Evolutionary conservation across 2,797 vertebrate species (phyloP), one percentile per base, ranked within the genome.

Genomic region (Dendrocincla tyrannina): DNA sequence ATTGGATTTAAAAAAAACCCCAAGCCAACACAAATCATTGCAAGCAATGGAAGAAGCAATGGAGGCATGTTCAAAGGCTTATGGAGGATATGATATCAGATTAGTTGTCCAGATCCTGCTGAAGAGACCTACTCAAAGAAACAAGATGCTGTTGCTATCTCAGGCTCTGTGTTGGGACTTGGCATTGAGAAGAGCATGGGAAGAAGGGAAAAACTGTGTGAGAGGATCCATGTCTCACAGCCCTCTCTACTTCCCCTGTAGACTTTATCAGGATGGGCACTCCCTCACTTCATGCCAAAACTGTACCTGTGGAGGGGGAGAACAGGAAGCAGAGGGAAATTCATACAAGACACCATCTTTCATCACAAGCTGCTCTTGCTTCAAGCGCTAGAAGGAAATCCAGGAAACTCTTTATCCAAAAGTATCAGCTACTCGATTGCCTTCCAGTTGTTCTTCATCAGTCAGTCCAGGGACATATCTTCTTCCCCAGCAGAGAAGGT

Each of bases 391-490:
- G 63, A 82, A 70, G 30, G 7, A 79, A 89, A 47, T 64, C 22
- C 17, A 62, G 62, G 22, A 66, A 82, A 39, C 17, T 44, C 11
- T 58, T 68, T 49, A 50, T 50, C n/a, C 27, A 35, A 53, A 66
- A 79, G 8, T 58, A 67, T 42, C 28, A 91, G 79, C 33, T 62
- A 19, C 32, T 78, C 52, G 9, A 20, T 94, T 77, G 53, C 46
- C n/a, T 77, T 62, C 14, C 13, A 55, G 37, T 19, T 37, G 47
- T 50, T 39, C 47, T 62, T 75, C 58, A 32, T 23, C 42, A 76
- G 35, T 27, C 0, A 1, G 23, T 25, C 82, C 25, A 88, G 50
- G 32, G 18, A 44, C 10, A 46, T 0, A 39, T 13, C 7, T 7
- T 24, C 4, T 37, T 5, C 23, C 17, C 14, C 5, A 5, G 22